Base-by-base conservation (phyloP, 2,888 invertebrate genomes). In the Amorpha juglandis region DNA sequence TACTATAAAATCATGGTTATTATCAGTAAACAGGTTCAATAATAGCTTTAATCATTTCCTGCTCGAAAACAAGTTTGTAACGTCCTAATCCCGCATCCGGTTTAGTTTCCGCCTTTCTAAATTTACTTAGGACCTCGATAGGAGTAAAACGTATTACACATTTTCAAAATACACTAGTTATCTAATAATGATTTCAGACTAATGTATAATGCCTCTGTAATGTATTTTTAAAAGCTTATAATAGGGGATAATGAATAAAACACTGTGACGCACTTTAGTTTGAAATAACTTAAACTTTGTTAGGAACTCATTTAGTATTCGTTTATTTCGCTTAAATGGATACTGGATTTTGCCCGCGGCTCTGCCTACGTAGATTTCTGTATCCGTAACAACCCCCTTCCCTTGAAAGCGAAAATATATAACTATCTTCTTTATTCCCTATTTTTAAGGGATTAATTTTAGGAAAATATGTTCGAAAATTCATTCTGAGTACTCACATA, bases 301-400 rank as follows among this genome's bases (percentile, higher is more conserved):
- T 16, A 38, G 55, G 16, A 58, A 58, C 55, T 58, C 55, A 42
- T 58, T 42, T 16, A 58, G 16, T 38, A 38, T 58, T 58, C 55
- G 11, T 11, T 58, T 58, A 58, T 38, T 58, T 38, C 19, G 16
- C 55, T 58, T 50, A 50, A 8, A 9, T 33, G 27, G 16, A 11
- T 16, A 42, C 38, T 1, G n/a, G 19, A 50, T n/a, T n/a, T n/a
- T n/a, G n/a, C n/a, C n/a, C n/a, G n/a, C n/a, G n/a, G n/a, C n/a
- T n/a, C n/a, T n/a, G n/a, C n/a, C n/a, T n/a, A n/a, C n/a, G n/a
- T n/a, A 51, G 4, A 52, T 14, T 33, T 14, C 27, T 52, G 8
- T 52, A 35, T n/a, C n/a, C n/a, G n/a, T n/a, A n/a, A n/a, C n/a
- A n/a, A n/a, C n/a, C n/a, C n/a, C n/a, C n/a, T n/a, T n/a, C n/a